Conservation (phyloP, 2,797 vertebrate genomes). For the Limosa lapponica region DNA sequence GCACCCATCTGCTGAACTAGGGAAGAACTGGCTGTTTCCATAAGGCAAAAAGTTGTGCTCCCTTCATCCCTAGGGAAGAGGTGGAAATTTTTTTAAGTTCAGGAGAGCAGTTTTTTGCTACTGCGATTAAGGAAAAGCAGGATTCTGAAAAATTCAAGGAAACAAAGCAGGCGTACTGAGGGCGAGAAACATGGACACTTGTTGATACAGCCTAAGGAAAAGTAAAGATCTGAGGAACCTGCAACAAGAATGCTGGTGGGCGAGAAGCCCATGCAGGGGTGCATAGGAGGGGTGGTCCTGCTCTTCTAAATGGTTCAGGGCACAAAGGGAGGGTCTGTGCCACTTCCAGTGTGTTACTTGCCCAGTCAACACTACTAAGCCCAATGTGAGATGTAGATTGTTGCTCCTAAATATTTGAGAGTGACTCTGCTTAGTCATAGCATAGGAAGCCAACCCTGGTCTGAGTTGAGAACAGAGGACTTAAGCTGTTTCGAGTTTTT, state of each 20-base stretch:
- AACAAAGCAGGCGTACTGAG: neutral
- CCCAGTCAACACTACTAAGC: neutral
- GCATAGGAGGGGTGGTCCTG: neutral
- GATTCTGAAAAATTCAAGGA: neutral
- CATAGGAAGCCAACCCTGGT: neutral
- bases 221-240: neutral
- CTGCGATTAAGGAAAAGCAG: neutral
- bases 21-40: neutral
- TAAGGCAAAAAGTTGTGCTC: neutral
- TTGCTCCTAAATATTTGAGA: neutral
- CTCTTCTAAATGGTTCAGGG: neutral
- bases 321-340: neutral
- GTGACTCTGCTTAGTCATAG: neutral
- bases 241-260: rapidly evolving
- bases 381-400: neutral
- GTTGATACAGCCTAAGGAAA: neutral
- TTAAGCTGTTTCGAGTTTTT: neutral
- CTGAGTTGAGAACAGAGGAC: neutral
- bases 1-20: neutral
- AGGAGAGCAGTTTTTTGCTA: neutral
- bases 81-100: neutral
- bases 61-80: neutral
- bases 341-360: rapidly evolving
- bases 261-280: neutral
- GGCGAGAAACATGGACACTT: neutral